A percentile compares a stretch with the other conserved stretches of the same genome.
phyloP scores from a whole-genome alignment of 2,888 invertebrate genomes.

The Eupithecia dodoneata region DNA sequence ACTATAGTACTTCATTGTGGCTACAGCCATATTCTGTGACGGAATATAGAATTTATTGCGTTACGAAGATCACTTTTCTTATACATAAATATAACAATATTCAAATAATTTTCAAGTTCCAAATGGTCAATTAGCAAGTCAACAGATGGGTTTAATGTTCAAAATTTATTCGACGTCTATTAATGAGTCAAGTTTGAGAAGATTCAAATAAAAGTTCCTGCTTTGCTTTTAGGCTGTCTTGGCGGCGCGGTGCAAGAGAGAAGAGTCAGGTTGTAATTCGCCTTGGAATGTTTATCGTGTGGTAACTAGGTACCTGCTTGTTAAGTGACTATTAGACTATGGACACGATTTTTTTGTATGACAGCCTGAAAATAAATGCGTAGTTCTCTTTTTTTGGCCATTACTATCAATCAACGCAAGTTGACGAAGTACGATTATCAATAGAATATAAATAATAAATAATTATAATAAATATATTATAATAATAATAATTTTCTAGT shows the following conservation, averaged over 20 bases:
- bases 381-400: neutral
- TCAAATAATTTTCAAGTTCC: slow-evolving; percentile 16
- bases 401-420: too few relatives aligned
- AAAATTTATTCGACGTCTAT: slow-evolving; percentile 40
- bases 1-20: neutral
- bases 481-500: too few relatives aligned
- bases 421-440: too few relatives aligned
- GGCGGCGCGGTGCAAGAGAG: slow-evolving; percentile 13
- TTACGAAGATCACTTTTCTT: neutral
- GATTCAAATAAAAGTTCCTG: slow-evolving; percentile 43
- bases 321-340: neutral
- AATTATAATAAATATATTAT: too few relatives aligned
- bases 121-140: slow-evolving; percentile 33
- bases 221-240: slow-evolving; percentile 38
- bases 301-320: neutral
- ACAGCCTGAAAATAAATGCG: too few relatives aligned
- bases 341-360: neutral
- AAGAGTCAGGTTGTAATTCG: neutral
- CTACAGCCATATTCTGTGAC: neutral
- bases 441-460: too few relatives aligned
- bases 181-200: slow-evolving; percentile 43
- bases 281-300: neutral
- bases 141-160: slow-evolving; percentile 27
- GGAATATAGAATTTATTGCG: neutral
- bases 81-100: neutral